Evolutionary conservation across 2,888 invertebrate species (phyloP).

Genomic region (Dexiosoma caninum): DNA sequence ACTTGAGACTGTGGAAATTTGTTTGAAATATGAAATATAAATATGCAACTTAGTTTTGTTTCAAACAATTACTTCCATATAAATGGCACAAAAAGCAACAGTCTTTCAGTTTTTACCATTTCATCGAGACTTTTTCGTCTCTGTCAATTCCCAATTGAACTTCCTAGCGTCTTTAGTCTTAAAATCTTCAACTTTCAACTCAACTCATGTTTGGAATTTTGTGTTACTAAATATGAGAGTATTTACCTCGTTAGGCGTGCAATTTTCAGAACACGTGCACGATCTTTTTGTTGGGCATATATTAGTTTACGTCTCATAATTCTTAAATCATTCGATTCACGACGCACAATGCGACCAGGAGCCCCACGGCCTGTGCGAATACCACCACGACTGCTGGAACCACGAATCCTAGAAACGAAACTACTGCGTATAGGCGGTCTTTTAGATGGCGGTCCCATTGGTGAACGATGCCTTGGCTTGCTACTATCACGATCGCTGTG

Average conservation of each 20-base stretch:
- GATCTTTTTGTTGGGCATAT: conserved; percentile 76
- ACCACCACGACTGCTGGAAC: conserved; percentile 71
- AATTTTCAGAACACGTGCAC: conserved; percentile 76
- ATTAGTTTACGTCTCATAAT: conserved; percentile 76
- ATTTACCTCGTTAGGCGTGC: conserved; percentile 78
- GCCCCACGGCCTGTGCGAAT: conserved; percentile 71
- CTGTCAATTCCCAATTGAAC: conserved; percentile 21
- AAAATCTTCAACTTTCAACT: conserved; percentile 58
- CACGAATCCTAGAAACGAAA: conserved; percentile 74
- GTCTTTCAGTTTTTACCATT: conserved; percentile 20
- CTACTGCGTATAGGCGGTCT: conserved; percentile 74
- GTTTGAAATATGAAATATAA: neutral
- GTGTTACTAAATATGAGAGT: conserved; percentile 37
- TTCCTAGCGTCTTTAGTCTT: conserved; percentile 43
- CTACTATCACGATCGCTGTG: conserved; percentile 68
- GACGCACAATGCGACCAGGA: conserved; percentile 72
- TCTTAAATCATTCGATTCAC: conserved; percentile 75
- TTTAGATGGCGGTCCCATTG: conserved; percentile 75
- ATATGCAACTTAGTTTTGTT: neutral
- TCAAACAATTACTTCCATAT: neutral
- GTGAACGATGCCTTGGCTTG: conserved; percentile 71
- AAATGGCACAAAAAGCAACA: conserved; percentile 31
- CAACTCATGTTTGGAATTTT: conserved; percentile 39
- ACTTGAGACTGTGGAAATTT: conserved; percentile 26
- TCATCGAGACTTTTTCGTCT: conserved; percentile 4